Conservation (phyloP, 2,113 vertebrate genomes). For the Seriola rivoliana region DNA sequence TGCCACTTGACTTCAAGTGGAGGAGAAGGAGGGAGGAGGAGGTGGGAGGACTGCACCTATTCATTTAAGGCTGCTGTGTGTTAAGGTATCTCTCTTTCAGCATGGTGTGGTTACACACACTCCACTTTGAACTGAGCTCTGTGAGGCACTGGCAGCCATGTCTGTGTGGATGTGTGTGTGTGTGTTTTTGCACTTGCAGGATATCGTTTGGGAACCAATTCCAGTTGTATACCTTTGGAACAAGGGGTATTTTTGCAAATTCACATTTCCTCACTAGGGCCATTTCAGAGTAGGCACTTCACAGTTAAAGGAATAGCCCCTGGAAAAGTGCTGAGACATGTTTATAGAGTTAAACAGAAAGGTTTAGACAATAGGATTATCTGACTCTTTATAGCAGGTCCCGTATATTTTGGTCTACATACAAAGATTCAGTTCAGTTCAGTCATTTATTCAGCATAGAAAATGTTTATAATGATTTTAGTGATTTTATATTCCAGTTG, state of each 20-base stretch:
- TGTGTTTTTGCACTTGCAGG: conserved; percentile 1
- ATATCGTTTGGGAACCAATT: conserved; percentile 13
- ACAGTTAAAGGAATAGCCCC: too few relatives aligned
- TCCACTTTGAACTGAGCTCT: conserved; percentile 16
- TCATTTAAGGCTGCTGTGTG: conserved; percentile 57
- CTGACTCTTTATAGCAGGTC: too few relatives aligned
- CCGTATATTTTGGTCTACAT: too few relatives aligned
- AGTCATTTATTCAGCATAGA: too few relatives aligned
- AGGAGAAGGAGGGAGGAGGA: conserved; percentile 42
- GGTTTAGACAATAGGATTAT: too few relatives aligned
- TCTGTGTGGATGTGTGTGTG: background rate
- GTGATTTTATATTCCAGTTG: too few relatives aligned
- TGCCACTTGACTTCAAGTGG: conserved; percentile 82
- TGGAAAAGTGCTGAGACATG: too few relatives aligned
- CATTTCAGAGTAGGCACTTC: too few relatives aligned
- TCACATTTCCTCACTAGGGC: background rate
- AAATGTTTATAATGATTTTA: too few relatives aligned
- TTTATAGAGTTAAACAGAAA: too few relatives aligned
- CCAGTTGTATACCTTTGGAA: conserved; percentile 1
- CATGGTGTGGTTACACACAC: conserved; percentile 17
- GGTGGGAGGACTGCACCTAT: conserved; percentile 48
- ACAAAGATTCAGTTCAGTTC: too few relatives aligned
- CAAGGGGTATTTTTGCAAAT: background rate
- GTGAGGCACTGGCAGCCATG: conserved; percentile 10
- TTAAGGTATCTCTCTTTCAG: conserved; percentile 57